Evolutionary conservation across 2,888 invertebrate genomes (phyloP).

Genomic region (Galerucella nymphaeae): DNA sequence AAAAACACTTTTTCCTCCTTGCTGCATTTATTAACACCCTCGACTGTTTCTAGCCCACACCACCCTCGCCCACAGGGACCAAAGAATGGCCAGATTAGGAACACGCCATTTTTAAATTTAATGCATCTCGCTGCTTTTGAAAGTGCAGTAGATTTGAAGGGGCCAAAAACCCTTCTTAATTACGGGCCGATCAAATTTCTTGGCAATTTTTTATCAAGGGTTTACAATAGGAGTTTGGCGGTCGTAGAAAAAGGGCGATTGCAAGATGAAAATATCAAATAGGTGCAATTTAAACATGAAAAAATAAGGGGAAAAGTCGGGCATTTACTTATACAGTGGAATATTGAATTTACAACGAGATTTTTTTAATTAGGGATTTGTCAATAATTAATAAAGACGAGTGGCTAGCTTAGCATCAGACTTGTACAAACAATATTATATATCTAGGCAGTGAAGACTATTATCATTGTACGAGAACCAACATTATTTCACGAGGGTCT

Average conservation of each 20-base stretch:
- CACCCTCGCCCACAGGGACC: slow-evolving; percentile 48
- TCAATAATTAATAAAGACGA: no score
- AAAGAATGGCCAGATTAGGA: slow-evolving; percentile 51
- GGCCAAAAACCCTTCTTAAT: slow-evolving; percentile 33
- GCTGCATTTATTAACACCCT: slow-evolving; percentile 48
- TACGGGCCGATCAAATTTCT: slow-evolving; percentile 39
- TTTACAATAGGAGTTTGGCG: slow-evolving; percentile 20
- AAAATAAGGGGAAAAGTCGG: neutral
- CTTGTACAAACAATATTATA: no score
- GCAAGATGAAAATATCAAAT: slow-evolving; percentile 19
- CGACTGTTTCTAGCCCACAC: slow-evolving; percentile 40
- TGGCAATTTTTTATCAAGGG: slow-evolving; percentile 24
- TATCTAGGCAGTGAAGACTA: no score
- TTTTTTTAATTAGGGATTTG: no score
- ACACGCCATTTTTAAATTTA: slow-evolving; percentile 50
- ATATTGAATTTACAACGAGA: no score
- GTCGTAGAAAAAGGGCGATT: slow-evolving; percentile 27
- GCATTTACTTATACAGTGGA: neutral
- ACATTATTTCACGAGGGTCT: no score
- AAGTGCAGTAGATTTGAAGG: slow-evolving; percentile 29
- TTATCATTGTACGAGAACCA: no score
- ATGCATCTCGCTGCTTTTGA: slow-evolving; percentile 40
- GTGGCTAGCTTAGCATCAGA: no score
- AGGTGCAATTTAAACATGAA: slow-evolving; percentile 6
- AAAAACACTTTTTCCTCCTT: slow-evolving; percentile 46